phyloP scores from a whole-genome alignment of 2,888 invertebrate species.

The Eupithecia vulgata region DNA sequence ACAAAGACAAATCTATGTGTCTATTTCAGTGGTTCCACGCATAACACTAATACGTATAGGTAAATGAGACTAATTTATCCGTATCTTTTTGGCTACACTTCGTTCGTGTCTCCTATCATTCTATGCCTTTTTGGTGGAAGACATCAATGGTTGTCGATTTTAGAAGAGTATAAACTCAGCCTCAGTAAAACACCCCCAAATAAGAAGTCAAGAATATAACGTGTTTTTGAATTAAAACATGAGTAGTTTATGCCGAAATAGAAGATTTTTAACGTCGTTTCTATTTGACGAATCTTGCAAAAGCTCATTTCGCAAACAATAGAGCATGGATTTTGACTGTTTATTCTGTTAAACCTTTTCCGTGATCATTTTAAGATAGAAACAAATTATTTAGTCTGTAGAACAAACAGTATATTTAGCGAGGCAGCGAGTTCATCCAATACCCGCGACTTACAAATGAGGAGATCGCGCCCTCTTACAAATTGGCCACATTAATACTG shows the following conservation, averaged over 20 bases:
- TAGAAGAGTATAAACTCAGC: too few species aligned
- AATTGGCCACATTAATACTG: constrained; percentile 81
- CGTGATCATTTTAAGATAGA: neutral
- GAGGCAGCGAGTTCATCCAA: neutral
- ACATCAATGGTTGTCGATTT: too few species aligned
- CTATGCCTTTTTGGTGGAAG: too few species aligned
- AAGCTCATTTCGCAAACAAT: neutral
- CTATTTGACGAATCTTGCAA: neutral
- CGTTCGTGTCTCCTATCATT: too few species aligned
- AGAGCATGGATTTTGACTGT: neutral
- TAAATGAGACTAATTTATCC: too few species aligned
- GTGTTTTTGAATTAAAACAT: too few species aligned
- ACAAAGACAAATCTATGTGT: too few species aligned
- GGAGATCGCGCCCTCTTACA: constrained; percentile 78
- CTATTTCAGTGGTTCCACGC: too few species aligned
- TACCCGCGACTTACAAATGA: constrained; percentile 61
- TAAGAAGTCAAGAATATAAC: neutral
- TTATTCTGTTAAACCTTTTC: neutral
- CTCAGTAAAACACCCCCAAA: neutral
- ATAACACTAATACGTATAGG: too few species aligned
- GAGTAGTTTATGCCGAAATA: too few species aligned
- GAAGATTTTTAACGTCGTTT: neutral
- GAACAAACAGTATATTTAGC: constrained; percentile 7
- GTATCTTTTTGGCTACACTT: too few species aligned
- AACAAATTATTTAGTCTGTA: neutral